Conservation (phyloP, 2,888 invertebrate species). For the Drepanosiphum platanoidis region DNA sequence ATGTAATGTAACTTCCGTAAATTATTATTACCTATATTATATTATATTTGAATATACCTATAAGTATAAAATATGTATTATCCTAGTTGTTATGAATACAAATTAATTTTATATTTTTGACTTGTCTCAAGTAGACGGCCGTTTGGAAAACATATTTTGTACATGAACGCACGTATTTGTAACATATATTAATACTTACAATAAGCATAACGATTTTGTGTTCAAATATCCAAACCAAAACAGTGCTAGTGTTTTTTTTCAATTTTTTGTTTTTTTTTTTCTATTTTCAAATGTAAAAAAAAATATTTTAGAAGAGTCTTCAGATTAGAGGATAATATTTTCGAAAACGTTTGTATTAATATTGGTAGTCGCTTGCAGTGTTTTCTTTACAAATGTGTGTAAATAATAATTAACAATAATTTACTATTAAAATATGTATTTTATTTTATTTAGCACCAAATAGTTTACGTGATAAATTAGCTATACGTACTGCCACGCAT, state of each 20-base stretch:
- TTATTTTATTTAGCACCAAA: constrained; percentile 13
- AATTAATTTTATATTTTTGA: constrained; percentile 22
- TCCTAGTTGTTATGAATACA: constrained; percentile 21
- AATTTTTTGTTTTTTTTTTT: too few relatives aligned
- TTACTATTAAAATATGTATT: background rate
- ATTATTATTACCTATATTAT: constrained; percentile 16
- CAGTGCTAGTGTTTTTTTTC: background rate
- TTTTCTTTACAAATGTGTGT: background rate
- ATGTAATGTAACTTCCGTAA: constrained; percentile 16
- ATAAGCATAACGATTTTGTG: constrained; percentile 31
- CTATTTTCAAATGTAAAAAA: background rate
- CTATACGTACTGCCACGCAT: constrained; percentile 35
- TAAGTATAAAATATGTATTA: background rate
- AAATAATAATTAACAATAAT: background rate
- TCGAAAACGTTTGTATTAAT: background rate
- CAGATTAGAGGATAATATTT: background rate
- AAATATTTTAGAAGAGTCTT: too few relatives aligned
- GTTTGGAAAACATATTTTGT: constrained; percentile 19
- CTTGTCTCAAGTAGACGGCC: constrained; percentile 9
- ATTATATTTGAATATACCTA: background rate
- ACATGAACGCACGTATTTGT: constrained; percentile 34
- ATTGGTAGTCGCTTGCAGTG: background rate
- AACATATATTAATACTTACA: constrained; percentile 1
- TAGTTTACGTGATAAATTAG: constrained; percentile 18
- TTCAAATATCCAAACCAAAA: constrained; percentile 13